A percentile compares a stretch with the other conserved stretches of the same genome.
phyloP scores from a whole-genome alignment of 2,888 invertebrate genomes.

The Rhopalosiphum nymphaeae region DNA sequence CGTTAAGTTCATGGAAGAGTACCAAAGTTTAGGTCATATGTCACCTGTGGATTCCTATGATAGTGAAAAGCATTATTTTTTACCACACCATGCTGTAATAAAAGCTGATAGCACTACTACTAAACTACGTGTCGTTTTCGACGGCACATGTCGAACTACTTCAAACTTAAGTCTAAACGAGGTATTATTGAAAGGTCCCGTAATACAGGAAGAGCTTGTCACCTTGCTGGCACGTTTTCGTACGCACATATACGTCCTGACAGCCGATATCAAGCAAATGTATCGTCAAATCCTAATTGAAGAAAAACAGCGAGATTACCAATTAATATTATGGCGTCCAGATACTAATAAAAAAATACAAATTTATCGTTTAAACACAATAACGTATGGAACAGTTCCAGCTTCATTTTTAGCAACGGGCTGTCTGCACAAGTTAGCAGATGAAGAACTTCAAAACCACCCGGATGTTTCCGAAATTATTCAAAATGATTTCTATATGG shows the following conservation, averaged over 20 bases:
- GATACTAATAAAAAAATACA: background rate
- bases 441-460: too few species aligned
- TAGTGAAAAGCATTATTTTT: background rate
- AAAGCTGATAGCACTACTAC: background rate
- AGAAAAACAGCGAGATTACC: background rate
- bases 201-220: background rate
- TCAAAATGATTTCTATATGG: background rate
- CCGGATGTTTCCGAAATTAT: too few species aligned
- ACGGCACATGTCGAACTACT: conserved; percentile 12
- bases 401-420: background rate
- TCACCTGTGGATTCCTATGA: background rate
- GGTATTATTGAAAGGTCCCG: background rate
- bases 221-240: too few species aligned
- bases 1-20: background rate
- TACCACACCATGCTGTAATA: conserved; percentile 13
- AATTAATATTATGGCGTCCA: background rate
- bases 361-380: conserved; percentile 1
- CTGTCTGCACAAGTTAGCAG: too few species aligned
- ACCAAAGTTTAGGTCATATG: conserved; percentile 18
- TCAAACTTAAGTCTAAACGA: conserved; percentile 12
- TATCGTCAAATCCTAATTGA: background rate
- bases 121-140: conserved; percentile 1
- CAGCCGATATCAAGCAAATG: conserved; percentile 15
- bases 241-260: background rate
- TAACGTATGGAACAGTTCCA: background rate